phyloP scores from a whole-genome alignment of 2,888 invertebrate species.

The Bellardia bayeri region DNA sequence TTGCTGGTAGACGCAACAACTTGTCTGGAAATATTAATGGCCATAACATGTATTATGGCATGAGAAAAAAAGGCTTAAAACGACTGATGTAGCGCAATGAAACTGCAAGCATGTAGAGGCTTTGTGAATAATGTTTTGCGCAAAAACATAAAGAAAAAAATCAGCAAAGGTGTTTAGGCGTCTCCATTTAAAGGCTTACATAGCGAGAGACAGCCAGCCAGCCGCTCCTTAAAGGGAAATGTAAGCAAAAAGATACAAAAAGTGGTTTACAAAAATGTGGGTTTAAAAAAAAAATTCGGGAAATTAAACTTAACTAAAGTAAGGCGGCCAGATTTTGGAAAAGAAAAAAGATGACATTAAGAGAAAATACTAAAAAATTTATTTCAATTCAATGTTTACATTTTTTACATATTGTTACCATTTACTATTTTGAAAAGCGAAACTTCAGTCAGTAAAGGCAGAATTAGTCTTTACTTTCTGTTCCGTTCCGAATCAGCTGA shows the following conservation, averaged over 20 bases:
- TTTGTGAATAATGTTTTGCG: background rate
- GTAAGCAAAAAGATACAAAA: background rate
- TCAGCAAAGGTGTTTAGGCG: constrained; percentile 42
- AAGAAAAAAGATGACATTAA: too few species aligned
- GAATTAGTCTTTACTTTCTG: too few species aligned
- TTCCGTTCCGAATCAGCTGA: too few species aligned
- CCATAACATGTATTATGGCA: constrained; percentile 46
- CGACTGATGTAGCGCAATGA: constrained; percentile 3
- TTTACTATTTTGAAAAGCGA: too few species aligned
- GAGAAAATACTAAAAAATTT: too few species aligned
- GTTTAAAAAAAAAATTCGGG: background rate
- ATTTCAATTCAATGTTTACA: too few species aligned
- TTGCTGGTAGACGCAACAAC: constrained; percentile 26
- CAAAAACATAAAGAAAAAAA: constrained; percentile 15
- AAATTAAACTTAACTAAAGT: background rate
- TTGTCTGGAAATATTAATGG: constrained; percentile 49
- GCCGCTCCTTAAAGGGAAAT: constrained; percentile 22
- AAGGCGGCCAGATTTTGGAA: too few species aligned
- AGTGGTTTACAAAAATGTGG: background rate
- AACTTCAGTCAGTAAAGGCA: too few species aligned
- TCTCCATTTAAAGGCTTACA: constrained; percentile 31
- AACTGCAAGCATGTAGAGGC: background rate
- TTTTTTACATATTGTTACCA: too few species aligned
- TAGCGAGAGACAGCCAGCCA: background rate
- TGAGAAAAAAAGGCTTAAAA: constrained; percentile 28